Evolutionary conservation across 2,113 vertebrate genomes (phyloP).

Genomic region (Bothrops jararaca): DNA sequence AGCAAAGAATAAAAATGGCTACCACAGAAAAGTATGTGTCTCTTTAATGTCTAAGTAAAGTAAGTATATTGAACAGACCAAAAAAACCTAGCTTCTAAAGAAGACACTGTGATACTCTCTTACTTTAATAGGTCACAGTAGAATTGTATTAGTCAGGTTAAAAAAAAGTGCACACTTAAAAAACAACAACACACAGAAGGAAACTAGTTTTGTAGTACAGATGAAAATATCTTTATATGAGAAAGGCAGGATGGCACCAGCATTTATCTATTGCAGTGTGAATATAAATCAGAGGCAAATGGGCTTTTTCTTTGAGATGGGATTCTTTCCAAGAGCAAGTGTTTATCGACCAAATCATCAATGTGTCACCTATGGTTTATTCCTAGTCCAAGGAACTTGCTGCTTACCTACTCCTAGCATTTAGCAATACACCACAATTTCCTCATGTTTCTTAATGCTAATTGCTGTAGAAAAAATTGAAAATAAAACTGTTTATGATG

Average conservation of each 20-base stretch:
- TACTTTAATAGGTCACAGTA: conserved; percentile 37
- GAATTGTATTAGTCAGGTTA: conserved; percentile 14
- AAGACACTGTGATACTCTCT: conserved; percentile 15
- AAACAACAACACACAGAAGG: background rate
- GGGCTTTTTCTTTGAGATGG: conserved; percentile 47
- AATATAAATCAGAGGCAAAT: conserved; percentile 59
- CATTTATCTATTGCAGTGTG: conserved; percentile 52
- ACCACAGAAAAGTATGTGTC: background rate
- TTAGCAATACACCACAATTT: background rate
- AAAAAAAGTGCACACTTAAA: background rate
- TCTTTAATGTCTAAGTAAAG: conserved; percentile 9
- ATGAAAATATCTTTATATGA: conserved; percentile 45
- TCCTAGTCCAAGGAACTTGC: background rate
- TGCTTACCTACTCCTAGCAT: background rate
- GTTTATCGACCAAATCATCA: conserved; percentile 35
- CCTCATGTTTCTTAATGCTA: background rate
- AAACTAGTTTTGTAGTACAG: conserved; percentile 39
- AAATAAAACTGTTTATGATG: background rate
- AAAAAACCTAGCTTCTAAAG: background rate
- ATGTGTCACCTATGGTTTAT: conserved; percentile 3
- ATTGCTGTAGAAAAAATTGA: background rate
- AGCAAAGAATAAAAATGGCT: background rate
- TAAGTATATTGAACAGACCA: conserved; percentile 14
- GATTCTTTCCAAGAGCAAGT: conserved; percentile 41
- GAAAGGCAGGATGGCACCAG: conserved; percentile 44